phyloP scores from a whole-genome alignment of 2,888 invertebrate genomes.

The Gisinianus flammeolus region DNA sequence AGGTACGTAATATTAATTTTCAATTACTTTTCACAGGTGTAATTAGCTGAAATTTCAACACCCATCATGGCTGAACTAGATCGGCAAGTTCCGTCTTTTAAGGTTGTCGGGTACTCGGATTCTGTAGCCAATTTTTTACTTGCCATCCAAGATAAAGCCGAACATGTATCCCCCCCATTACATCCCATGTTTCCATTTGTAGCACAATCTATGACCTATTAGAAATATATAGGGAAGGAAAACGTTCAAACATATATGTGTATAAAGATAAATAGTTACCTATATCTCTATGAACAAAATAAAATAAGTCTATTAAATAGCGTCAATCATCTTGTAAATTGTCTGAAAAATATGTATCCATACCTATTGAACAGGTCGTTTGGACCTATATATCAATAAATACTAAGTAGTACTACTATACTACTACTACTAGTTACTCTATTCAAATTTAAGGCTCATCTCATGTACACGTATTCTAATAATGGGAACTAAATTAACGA shows the following conservation, averaged over 20 bases:
- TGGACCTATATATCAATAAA: not conserved
- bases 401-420: no score
- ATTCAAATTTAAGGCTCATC: no score
- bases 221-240: constrained; percentile 46
- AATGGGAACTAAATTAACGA: constrained; percentile 12
- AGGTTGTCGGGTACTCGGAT: constrained; percentile 54
- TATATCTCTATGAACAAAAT: not conserved
- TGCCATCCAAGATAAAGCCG: constrained; percentile 75
- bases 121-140: constrained; percentile 50
- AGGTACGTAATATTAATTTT: no score
- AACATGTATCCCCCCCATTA: constrained; percentile 79
- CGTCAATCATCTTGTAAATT: no score
- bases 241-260: not conserved
- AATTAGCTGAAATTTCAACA: constrained; percentile 66
- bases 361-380: no score
- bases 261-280: not conserved
- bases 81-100: constrained; percentile 52
- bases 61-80: constrained; percentile 59
- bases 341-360: no score
- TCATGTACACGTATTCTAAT: no score
- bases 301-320: no score
- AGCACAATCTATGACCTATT: constrained; percentile 82
- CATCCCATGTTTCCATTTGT: constrained; percentile 75
- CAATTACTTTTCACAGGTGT: constrained; percentile 73
- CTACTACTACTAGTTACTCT: no score